A percentile compares a stretch with the other conserved stretches of the same genome.
Evolutionary conservation across 2,113 vertebrate genomes (phyloP).

Genomic region (Aldabrachelys gigantea): DNA sequence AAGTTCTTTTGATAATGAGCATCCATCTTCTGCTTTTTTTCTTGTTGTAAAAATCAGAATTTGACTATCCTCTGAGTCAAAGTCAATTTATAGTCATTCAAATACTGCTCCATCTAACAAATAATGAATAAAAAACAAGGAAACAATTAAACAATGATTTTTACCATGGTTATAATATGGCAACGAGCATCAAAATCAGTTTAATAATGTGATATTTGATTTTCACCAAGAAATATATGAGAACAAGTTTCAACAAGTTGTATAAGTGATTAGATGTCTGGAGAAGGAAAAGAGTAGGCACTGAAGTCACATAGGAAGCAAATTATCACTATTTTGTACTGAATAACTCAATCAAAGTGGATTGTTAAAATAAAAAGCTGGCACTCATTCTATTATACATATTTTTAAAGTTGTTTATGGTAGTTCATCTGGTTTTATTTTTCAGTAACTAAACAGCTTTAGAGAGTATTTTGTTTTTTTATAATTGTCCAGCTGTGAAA

Average conservation of each 20-base stretch:
- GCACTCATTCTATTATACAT: not conserved
- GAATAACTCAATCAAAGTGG: not conserved
- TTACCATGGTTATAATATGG: not conserved
- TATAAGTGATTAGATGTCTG: not conserved
- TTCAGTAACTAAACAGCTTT: accelerated
- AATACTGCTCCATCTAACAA: not conserved
- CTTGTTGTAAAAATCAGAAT: not conserved
- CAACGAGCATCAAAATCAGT: not conserved
- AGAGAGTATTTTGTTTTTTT: not conserved
- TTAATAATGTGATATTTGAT: not conserved
- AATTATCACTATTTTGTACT: not conserved
- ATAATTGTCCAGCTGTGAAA: not conserved
- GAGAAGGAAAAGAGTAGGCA: not conserved
- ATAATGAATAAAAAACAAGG: not conserved
- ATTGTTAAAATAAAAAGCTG: accelerated
- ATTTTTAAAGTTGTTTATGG: not conserved
- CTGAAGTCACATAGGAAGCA: accelerated
- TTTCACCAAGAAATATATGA: not conserved
- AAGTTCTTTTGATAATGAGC: conserved; percentile 42
- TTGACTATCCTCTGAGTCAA: not conserved
- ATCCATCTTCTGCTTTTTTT: not conserved
- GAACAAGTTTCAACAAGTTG: not conserved
- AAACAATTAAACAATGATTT: not conserved
- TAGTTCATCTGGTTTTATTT: not conserved
- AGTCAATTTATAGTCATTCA: not conserved